Conservation (phyloP, 2,113 vertebrate species). For the Baryphthengus martii region DNA sequence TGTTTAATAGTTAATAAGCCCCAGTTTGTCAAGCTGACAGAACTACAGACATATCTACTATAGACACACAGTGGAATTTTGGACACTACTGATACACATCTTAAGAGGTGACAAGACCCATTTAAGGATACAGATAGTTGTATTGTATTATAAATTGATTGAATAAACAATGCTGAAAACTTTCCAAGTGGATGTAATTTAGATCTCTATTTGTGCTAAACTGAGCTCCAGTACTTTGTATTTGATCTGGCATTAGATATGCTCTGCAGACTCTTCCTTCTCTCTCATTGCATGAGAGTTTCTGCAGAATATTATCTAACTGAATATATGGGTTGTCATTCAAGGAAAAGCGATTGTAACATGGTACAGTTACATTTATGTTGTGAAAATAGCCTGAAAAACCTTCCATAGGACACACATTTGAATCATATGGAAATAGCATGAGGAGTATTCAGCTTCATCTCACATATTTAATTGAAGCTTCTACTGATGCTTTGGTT, state of each 20-base stretch:
- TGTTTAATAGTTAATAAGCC: background rate
- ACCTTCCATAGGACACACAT: background rate
- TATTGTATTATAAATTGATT: background rate
- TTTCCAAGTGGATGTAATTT: background rate
- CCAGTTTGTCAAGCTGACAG: background rate
- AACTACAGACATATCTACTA: rapidly evolving
- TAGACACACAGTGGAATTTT: background rate
- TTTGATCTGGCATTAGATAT: background rate
- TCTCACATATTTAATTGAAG: background rate
- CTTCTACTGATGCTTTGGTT: background rate
- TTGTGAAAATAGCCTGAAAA: background rate
- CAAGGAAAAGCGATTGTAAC: background rate
- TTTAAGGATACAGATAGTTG: background rate
- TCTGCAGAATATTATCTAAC: background rate
- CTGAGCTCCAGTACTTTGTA: background rate
- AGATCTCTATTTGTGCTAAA: background rate
- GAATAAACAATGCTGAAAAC: background rate
- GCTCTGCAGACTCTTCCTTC: background rate
- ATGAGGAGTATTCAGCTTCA: background rate
- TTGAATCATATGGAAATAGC: background rate
- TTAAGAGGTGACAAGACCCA: background rate
- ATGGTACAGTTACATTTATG: background rate
- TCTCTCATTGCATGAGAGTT: background rate
- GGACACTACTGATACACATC: background rate
- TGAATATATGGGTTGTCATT: background rate